Evolutionary conservation across 2,888 invertebrate genomes (phyloP), one percentile per base, ranked within the genome.

Genomic region (Unio pictorum): DNA sequence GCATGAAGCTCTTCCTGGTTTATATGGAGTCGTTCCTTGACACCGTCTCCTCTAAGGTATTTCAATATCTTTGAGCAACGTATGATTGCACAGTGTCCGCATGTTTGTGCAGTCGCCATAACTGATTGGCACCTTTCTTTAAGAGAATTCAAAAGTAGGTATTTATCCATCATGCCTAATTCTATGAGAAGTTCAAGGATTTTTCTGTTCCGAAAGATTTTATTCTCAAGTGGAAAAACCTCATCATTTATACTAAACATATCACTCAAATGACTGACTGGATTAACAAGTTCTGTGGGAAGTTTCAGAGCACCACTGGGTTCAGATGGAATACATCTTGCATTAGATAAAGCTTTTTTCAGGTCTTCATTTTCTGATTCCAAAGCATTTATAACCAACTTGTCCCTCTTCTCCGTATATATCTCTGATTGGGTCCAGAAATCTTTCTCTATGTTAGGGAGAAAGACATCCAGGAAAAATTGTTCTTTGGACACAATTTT

Each of bases 271-370:
- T 45, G 45, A 45, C 45, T 11, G 3, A 45, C 0, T 45, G 45
- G 45, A 11, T 45, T 45, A 45, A 45, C 45, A 11, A 45, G 45
- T 45, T 45, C 45, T 45, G 45, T 1, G 2, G 45, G 45, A 45
- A 11, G 3, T 45, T 62, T 61, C 11, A 74, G 54, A 23, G 20
- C 55, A n/a, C 64, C 68, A 55, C 63, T 56, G 23, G 68, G 66
- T 34, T 65, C 56, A 28, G 68, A 56, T 28, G 73, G 73, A 30
- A 74, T 74, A 56, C 73, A 70, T 55, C 56, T 60, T 23, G 15
- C n/a, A 30, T 8, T n/a, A 28, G 61, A 20, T 23, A 54, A 23
- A 69, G 20, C n/a, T 26, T 17, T 30, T 23, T 61, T n/a, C 60
- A 26, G 30, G n/a, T 1, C 30, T 60, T 23, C 18, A n/a, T 11